Evolutionary conservation across 1,140 invertebrate species (phyloP).

Genomic region (Galendromus occidentalis): DNA sequence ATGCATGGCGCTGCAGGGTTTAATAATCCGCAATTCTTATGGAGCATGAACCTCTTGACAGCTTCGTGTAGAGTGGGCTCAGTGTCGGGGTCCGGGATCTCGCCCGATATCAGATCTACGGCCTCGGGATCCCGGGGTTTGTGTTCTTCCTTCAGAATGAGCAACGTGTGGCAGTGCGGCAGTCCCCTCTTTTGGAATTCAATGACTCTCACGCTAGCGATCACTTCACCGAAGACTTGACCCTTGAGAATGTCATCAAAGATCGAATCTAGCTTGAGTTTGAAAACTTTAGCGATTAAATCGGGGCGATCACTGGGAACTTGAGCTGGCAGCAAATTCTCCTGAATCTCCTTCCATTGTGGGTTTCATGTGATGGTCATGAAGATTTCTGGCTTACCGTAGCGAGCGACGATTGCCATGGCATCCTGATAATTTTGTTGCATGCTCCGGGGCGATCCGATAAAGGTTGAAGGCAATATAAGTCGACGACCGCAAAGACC

Average conservation of each 20-base stretch:
- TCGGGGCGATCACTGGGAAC: conserved; percentile 20
- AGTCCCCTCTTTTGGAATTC: conserved; percentile 27
- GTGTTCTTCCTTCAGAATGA: not conserved
- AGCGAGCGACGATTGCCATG: conserved; percentile 25
- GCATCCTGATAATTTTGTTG: conserved; percentile 24
- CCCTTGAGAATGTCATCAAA: conserved; percentile 19
- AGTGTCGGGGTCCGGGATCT: conserved; percentile 32
- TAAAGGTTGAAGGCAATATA: conserved; percentile 22
- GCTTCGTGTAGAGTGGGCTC: conserved; percentile 26
- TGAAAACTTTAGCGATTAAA: conserved; percentile 22
- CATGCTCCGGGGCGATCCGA: conserved; percentile 20
- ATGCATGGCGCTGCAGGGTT: conserved; percentile 21
- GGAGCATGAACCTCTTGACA: conserved; percentile 28
- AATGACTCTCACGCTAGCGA: conserved; percentile 18
- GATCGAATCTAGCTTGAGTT: conserved; percentile 20
- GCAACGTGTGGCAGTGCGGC: conserved; percentile 25
- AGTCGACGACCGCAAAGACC: conserved; percentile 11
- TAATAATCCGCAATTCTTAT: conserved; percentile 22
- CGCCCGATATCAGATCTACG: conserved; percentile 32
- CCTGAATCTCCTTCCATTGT: conserved; percentile 23
- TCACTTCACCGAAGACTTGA: conserved; percentile 20
- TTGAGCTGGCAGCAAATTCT: conserved; percentile 21
- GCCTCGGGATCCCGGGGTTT: conserved; percentile 18
- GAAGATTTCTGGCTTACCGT: conserved; percentile 21
- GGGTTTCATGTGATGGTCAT: conserved; percentile 19